Conservation (phyloP, 2,888 invertebrate genomes). For the Tipula unca region DNA sequence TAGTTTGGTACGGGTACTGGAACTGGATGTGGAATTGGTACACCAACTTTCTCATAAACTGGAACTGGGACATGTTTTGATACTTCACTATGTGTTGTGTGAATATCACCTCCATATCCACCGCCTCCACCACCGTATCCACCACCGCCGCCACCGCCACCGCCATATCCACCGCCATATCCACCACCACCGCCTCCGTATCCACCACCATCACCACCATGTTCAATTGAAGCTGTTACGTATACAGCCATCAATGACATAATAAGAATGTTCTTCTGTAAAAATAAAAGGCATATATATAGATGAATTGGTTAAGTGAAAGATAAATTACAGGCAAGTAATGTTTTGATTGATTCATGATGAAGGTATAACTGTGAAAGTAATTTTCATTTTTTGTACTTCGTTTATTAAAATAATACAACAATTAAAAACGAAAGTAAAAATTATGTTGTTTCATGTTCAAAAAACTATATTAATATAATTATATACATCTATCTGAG, state of each 20-base stretch:
- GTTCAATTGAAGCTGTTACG: constrained; percentile 9
- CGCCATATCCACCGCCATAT: not conserved
- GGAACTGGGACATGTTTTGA: constrained; percentile 61
- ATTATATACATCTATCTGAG: not conserved
- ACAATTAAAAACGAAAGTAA: not conserved
- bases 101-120: constrained; percentile 37
- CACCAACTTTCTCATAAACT: constrained; percentile 61
- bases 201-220: not conserved
- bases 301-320: not conserved
- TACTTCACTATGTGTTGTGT: constrained; percentile 56
- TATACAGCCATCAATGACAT: constrained; percentile 22
- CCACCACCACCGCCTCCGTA: not conserved
- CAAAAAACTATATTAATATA: not conserved
- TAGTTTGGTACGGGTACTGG: constrained; percentile 55
- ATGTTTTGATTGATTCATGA: not conserved
- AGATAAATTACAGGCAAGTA: not conserved
- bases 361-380: not conserved
- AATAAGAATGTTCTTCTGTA: constrained; percentile 23
- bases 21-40: constrained; percentile 65
- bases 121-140: not conserved
- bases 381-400: not conserved
- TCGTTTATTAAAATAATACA: not conserved
- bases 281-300: not conserved
- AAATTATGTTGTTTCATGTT: not conserved
- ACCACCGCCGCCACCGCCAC: constrained; percentile 15